A percentile compares a stretch with the other conserved stretches of the same genome.
Conservation (phyloP, 1,140 invertebrate species). For the Brachionus angularis region DNA sequence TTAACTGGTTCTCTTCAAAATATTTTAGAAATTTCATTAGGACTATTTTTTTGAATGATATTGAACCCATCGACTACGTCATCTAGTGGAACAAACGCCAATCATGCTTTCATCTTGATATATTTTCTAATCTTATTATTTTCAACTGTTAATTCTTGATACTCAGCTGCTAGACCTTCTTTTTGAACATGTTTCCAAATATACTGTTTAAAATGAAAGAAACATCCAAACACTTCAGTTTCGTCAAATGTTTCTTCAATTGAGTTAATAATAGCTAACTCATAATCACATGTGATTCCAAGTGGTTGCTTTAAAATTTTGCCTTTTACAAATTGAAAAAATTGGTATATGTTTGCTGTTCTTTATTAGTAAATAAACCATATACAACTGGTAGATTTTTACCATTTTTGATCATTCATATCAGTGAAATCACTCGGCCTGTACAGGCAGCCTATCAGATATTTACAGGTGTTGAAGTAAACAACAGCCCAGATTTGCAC, state of each 20-base stretch:
- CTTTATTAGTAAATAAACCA: conserved; percentile 3
- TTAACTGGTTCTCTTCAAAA: conserved; percentile 18
- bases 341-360: background rate
- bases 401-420: background rate
- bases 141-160: background rate
- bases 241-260: background rate
- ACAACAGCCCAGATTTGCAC: no score
- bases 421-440: no score
- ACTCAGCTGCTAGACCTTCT: background rate
- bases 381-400: conserved; percentile 8
- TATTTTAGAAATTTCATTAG: background rate
- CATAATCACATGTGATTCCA: background rate
- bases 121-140: background rate
- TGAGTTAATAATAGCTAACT: background rate
- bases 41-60: background rate
- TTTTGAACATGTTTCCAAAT: conserved; percentile 4
- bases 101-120: background rate
- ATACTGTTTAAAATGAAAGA: conserved; percentile 27
- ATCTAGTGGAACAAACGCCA: background rate
- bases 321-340: background rate
- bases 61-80: background rate
- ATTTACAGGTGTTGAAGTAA: no score
- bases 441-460: no score
- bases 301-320: background rate
- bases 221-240: background rate